These are phyloP conservation scores for Desoria tigrina DNA, from an alignment of 2,888 invertebrate genomes.

Conservation along the genomic window DNA sequence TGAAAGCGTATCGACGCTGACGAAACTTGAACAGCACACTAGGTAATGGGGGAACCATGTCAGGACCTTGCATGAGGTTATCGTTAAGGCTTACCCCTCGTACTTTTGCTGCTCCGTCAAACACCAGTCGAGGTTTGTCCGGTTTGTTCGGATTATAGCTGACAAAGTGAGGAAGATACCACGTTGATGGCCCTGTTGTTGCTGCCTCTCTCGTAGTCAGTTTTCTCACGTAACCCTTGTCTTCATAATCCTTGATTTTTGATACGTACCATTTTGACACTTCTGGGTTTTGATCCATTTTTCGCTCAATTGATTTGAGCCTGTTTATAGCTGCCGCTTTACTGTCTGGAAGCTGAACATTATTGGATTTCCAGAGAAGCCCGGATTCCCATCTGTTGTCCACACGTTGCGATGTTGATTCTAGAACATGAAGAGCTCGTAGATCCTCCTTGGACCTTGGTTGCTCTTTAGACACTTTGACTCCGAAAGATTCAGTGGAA, in stretches of 20 bases:
- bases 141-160: slow-evolving; percentile 44
- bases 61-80: slow-evolving; percentile 32
- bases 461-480: not conserved
- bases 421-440: slow-evolving; percentile 5
- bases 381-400: slow-evolving; percentile 26
- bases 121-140: slow-evolving; percentile 44
- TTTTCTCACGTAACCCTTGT: slow-evolving; percentile 22
- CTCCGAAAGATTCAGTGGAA: no score
- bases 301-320: slow-evolving; percentile 22
- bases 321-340: slow-evolving; percentile 9
- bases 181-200: not conserved
- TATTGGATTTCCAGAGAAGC: slow-evolving; percentile 28
- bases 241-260: slow-evolving; percentile 19
- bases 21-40: slow-evolving; percentile 21
- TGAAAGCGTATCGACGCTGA: no score
- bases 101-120: no score
- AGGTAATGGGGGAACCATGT: slow-evolving; percentile 2
- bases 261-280: slow-evolving; percentile 15
- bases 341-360: slow-evolving; percentile 20
- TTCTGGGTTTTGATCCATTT: slow-evolving; percentile 22
- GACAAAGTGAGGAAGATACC: slow-evolving; percentile 46
- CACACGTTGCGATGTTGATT: not conserved
- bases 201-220: slow-evolving; percentile 11
- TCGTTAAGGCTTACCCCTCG: slow-evolving; percentile 36
- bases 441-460: slow-evolving; percentile 10